Evolutionary conservation across 1,140 invertebrate genomes (phyloP).

Genomic region (Drosophila equinoxialis): DNA sequence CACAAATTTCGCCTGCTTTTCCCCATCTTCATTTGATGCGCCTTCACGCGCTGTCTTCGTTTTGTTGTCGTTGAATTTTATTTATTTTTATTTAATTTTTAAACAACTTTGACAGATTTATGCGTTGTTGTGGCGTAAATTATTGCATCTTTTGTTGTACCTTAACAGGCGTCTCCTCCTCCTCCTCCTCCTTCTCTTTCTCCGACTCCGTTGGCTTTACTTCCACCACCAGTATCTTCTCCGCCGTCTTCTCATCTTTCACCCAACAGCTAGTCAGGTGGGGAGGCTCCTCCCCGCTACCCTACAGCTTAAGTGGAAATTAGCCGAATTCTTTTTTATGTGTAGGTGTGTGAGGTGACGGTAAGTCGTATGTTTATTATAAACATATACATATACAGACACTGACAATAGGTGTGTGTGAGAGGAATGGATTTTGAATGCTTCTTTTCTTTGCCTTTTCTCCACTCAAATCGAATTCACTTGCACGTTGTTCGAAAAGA

Average conservation of each 20-base stretch:
- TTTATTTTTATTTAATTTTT: constrained; percentile 76
- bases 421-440: background rate
- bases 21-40: constrained; percentile 41
- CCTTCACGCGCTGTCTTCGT: constrained; percentile 54
- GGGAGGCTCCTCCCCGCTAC: too few relatives aligned
- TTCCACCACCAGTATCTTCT: background rate
- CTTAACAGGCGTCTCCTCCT: background rate
- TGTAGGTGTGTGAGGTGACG: constrained; percentile 11
- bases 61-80: constrained; percentile 49
- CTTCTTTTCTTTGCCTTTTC: too few relatives aligned
- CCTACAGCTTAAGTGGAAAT: constrained; percentile 50
- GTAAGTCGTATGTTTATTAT: constrained; percentile 6
- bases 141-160: constrained; percentile 55
- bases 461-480: too few relatives aligned
- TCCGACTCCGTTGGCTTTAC: background rate
- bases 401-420: background rate
- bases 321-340: constrained; percentile 47
- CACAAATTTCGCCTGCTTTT: constrained; percentile 44
- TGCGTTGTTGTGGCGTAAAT: constrained; percentile 71
- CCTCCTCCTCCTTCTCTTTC: background rate
- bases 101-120: constrained; percentile 74
- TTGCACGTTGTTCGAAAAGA: too few relatives aligned
- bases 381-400: background rate
- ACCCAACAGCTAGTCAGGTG: background rate
- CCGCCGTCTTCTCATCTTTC: background rate